phyloP scores from a whole-genome alignment of 2,113 vertebrate species.

The Percina caprodes region DNA sequence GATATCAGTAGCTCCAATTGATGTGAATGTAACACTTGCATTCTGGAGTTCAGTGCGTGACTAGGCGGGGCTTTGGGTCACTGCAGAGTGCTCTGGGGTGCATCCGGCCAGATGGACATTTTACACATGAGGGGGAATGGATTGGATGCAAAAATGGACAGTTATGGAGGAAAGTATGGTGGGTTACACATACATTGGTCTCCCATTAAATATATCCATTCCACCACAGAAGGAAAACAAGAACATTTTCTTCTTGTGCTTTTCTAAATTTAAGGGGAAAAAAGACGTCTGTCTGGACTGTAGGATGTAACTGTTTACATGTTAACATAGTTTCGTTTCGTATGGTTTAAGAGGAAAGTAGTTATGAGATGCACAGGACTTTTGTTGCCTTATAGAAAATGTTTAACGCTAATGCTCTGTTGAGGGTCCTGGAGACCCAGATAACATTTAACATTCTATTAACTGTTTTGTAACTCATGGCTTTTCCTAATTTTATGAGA shows the following conservation, averaged over 20 bases:
- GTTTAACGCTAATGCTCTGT: neutral
- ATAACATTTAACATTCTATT: neutral
- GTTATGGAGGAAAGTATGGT: constrained; percentile 69
- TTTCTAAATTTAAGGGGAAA: constrained; percentile 74
- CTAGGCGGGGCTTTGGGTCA: constrained; percentile 20
- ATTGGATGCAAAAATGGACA: constrained; percentile 72
- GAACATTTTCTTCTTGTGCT: constrained; percentile 77
- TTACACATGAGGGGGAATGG: constrained; percentile 64
- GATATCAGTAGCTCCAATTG: neutral
- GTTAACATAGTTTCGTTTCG: constrained; percentile 47
- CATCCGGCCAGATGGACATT: constrained; percentile 63
- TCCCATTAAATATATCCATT: constrained; percentile 79
- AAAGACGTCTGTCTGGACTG: constrained; percentile 51
- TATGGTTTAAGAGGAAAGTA: neutral
- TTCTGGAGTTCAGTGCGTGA: constrained; percentile 15
- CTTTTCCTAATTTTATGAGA: neutral
- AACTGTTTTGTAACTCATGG: neutral
- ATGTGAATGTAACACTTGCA: constrained; percentile 27
- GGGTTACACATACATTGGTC: constrained; percentile 68
- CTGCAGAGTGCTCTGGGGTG: constrained; percentile 19
- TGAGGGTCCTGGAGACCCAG: neutral
- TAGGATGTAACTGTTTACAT: constrained; percentile 66
- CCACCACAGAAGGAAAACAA: constrained; percentile 72
- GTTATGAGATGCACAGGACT: neutral
- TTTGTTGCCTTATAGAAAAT: neutral